phyloP scores from a whole-genome alignment of 2,888 invertebrate species.

The Periphyllus acericola region DNA sequence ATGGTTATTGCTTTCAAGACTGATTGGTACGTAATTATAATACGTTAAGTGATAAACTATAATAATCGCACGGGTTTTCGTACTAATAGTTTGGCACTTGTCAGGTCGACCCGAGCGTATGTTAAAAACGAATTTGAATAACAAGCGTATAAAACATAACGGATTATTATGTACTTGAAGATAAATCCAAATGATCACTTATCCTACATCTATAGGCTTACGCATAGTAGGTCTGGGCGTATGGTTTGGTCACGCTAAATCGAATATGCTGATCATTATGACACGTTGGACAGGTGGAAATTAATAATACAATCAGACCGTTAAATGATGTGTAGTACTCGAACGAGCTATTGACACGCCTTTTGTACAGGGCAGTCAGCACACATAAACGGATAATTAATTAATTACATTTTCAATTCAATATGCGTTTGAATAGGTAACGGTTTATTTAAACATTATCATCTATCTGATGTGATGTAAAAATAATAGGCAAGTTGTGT shows the following conservation, averaged over 20 bases:
- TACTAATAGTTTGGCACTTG: no score
- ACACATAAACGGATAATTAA: neutral
- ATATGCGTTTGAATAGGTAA: neutral
- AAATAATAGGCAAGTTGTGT: neutral
- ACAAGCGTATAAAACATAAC: neutral
- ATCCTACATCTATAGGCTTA: neutral
- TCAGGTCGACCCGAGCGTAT: neutral
- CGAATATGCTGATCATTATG: conserved; percentile 30
- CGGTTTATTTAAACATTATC: neutral
- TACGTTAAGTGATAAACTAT: no score
- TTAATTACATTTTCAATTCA: neutral
- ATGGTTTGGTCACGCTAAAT: conserved; percentile 18
- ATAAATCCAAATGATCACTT: neutral
- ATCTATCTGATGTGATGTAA: neutral
- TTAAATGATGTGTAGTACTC: neutral
- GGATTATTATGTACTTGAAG: neutral
- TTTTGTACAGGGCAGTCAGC: neutral
- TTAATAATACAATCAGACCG: neutral
- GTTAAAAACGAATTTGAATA: neutral
- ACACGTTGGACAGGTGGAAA: neutral
- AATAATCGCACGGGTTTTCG: no score
- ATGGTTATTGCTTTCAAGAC: no score
- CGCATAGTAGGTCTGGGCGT: neutral
- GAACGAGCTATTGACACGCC: neutral
- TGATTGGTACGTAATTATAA: no score